phyloP scores from a whole-genome alignment of 2,113 vertebrate species.

The Callipepla squamata region DNA sequence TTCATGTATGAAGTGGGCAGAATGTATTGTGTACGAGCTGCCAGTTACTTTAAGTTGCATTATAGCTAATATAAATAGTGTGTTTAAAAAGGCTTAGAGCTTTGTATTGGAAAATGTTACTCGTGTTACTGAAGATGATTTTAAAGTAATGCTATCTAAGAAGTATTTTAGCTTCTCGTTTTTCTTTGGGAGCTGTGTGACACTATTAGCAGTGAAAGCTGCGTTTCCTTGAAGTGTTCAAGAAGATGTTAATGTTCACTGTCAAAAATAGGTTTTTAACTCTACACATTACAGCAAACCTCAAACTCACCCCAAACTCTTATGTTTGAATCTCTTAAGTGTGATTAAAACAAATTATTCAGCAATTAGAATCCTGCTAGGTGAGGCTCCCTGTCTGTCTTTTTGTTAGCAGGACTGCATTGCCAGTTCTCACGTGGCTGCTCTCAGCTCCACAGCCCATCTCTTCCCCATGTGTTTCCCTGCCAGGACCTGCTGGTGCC shows the following conservation, averaged over 20 bases:
- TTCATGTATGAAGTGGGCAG: background rate
- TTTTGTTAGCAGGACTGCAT: background rate
- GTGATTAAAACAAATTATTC: background rate
- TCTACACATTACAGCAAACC: background rate
- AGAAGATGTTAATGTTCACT: background rate
- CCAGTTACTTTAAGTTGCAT: background rate
- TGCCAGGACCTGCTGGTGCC: background rate
- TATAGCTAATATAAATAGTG: background rate
- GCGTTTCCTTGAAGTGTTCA: background rate
- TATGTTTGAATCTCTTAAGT: background rate
- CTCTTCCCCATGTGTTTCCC: too few relatives aligned
- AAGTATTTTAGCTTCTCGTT: background rate
- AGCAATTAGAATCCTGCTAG: background rate
- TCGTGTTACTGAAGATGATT: background rate
- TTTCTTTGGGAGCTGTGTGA: background rate
- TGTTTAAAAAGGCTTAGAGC: slow-evolving; percentile 11
- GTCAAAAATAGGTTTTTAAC: background rate
- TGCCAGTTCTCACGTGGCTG: background rate
- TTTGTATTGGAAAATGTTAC: background rate
- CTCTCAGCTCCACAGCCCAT: background rate
- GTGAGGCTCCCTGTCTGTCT: background rate
- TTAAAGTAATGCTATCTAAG: background rate
- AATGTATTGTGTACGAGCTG: background rate
- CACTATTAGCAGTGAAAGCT: background rate
- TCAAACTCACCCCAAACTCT: background rate